Evolutionary conservation across 1,140 invertebrate species (phyloP), one percentile per base, ranked within the genome.

Genomic region (Brachystomella parvula): DNA sequence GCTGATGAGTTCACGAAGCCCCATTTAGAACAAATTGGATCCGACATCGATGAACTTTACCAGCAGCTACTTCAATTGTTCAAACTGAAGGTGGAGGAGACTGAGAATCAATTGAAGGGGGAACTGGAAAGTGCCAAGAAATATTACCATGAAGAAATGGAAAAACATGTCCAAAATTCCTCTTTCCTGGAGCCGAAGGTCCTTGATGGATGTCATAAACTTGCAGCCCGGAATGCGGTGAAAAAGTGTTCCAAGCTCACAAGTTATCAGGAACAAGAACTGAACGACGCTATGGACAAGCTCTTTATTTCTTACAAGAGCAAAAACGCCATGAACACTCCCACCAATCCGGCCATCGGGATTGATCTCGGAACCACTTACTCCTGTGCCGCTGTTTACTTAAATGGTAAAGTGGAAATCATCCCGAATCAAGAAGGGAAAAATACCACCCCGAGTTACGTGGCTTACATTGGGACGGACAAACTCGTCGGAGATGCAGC

Each of bases 401-500:
- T 12, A 3, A 67, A 67, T 33, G 66, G 61, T n/a, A 47, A 62
- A 30, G 49, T 66, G 30, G 29, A 35, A 3, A 53, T 39, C 29
- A 62, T 62, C 44, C 3, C 3, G 26, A 62, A 33, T 30, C 6
- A 12, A 9, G 15, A 31, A 15, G 29, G 15, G 3, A 15, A 9
- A 60, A 60, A 60, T 3, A 60, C 58, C 3, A 33, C 31, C 24
- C 68, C 68, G n/a, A 64, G 61, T 47, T 85, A 84, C 73, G 84
- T 85, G 32, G 83, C 82, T 12, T 85, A 85, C 75, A 47, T 17
- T 2, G 47, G 76, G 76, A 24, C 21, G 44, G 80, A 79, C 0
- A 83, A 85, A 68, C 72, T 85, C 30, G 82, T 84, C 63, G 83
- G 84, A 32, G 83, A 85, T 73, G 74, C 75, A 9, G 83, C 83